These are phyloP conservation scores for Fragum whitleyi DNA, from an alignment of 2,888 invertebrate species.

Conservation along the genomic window DNA sequence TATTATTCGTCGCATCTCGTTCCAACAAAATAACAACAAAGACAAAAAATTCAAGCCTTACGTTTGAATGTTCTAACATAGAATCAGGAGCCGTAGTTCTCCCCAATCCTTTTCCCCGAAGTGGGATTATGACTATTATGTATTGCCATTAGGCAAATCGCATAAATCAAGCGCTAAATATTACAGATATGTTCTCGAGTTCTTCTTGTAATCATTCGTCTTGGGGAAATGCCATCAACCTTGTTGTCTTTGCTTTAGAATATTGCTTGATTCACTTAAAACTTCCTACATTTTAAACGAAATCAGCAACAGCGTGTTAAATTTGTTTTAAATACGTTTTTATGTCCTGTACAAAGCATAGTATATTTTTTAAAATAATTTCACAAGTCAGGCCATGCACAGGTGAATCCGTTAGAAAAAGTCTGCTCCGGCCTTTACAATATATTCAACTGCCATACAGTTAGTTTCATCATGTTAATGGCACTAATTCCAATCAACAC, in stretches of 20 bases:
- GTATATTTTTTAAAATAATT: no score
- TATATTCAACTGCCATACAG: no score
- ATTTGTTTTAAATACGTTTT: no score
- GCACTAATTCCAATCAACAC: no score
- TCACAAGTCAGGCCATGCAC: no score
- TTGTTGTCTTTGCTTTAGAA: background rate
- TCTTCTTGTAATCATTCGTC: background rate
- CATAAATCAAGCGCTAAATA: conserved; percentile 1
- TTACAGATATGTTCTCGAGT: background rate
- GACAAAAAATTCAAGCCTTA: background rate
- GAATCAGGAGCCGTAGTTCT: background rate
- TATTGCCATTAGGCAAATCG: conserved; percentile 4
- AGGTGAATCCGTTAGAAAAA: no score
- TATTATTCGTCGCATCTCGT: background rate
- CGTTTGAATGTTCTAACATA: background rate
- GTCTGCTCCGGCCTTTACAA: no score
- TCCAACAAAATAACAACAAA: background rate
- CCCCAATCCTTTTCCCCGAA: background rate
- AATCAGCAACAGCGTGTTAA: no score
- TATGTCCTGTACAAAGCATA: no score
- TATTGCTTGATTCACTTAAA: no score
- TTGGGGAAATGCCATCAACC: conserved; percentile 1
- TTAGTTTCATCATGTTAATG: no score
- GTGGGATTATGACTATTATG: background rate
- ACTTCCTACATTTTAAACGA: no score